Conservation (phyloP, 2,113 vertebrate genomes). For the Pseudopodoces humilis region DNA sequence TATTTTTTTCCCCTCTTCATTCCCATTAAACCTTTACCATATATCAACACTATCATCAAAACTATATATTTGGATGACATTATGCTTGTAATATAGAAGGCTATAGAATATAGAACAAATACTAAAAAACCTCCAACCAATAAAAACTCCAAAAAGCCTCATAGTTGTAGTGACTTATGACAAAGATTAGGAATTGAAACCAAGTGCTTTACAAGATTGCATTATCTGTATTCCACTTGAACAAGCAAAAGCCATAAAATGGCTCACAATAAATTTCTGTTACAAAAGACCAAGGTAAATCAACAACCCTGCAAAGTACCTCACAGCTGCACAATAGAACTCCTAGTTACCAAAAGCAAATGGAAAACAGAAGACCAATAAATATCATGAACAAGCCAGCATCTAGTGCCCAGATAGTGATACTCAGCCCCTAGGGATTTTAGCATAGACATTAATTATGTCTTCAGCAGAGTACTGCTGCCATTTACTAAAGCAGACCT, state of each 20-base stretch:
- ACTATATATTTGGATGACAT: neutral
- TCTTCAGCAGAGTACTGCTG: neutral
- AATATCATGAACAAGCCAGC: neutral
- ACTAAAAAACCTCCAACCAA: neutral
- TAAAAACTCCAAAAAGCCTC: neutral
- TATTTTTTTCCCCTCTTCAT: rapidly evolving
- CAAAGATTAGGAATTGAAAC: neutral
- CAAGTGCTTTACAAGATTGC: neutral
- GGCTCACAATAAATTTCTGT: neutral
- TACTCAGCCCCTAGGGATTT: neutral
- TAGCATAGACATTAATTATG: neutral
- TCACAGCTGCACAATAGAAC: neutral
- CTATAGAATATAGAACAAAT: neutral
- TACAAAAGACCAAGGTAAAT: neutral
- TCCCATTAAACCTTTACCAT: neutral
- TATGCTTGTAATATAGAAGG: neutral
- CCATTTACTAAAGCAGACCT: neutral
- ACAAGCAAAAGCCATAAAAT: slow-evolving; percentile 21
- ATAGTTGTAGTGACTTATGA: neutral
- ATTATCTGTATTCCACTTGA: neutral
- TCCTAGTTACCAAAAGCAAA: neutral
- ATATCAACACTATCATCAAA: neutral
- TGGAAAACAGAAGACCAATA: slow-evolving; percentile 4
- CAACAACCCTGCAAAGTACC: neutral
- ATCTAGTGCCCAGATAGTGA: neutral